Base-by-base conservation (phyloP, 2,888 invertebrate species). In the Tuta absoluta region DNA sequence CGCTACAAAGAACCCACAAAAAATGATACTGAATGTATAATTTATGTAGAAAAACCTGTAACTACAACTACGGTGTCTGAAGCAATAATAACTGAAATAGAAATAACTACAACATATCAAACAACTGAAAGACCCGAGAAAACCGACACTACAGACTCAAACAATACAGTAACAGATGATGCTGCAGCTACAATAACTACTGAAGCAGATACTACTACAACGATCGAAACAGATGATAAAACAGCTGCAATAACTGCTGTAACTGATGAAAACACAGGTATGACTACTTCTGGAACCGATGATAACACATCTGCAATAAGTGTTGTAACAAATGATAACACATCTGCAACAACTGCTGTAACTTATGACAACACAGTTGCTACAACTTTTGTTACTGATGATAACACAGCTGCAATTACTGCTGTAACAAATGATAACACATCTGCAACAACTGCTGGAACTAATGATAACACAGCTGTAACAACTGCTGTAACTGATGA, bases 1-100 rank as follows among this genome's bases (percentile, higher is more conserved):
- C 73, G 80, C 48, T 83, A 83, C 65, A 77, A 76, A 49, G 75
- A 62, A 56, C 58, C 17, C 2, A 38, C 14, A 21, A 7, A 24
- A 38, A 59, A 38, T 21, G 62, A 24, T 28, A 37, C n/a, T 23
- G 61, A 61, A 19, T 61, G 61, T 49, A 4, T 45, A 4, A 61
- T 61, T 49, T 61, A 61, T 49, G 17, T 23, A 45, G 48, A 61
- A 19, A 33, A 38, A 8, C 14, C 23, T 0, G 59, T 45, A 37
- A 41, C 23, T 1, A 59, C 59, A 1, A 59, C 45, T 12, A 41
- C 38, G 0, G 17, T 8, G 8, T 41, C 57, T 23, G 33, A 33
- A 5, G n/a, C n/a, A n/a, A n/a, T n/a, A n/a, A n/a, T n/a, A n/a
- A n/a, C n/a, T n/a, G n/a, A n/a, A n/a, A n/a, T n/a, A n/a, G n/a